Conservation (phyloP, 2,888 invertebrate genomes). For the Aphodius granarius region DNA sequence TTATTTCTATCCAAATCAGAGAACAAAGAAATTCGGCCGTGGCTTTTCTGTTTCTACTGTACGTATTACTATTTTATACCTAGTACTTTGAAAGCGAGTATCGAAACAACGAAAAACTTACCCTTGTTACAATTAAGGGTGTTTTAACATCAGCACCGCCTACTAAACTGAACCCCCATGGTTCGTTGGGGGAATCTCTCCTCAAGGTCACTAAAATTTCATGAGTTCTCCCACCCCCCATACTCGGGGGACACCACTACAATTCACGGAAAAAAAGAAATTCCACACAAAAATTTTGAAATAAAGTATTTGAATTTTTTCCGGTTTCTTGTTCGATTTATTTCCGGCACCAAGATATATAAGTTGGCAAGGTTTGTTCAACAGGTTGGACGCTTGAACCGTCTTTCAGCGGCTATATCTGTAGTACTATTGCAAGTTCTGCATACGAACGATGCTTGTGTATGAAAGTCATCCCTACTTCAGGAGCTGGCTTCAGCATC, state of each 20-base stretch:
- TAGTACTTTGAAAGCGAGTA: background rate
- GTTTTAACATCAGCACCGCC: conserved; percentile 86
- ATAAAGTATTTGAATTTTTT: background rate
- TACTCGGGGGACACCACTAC: conserved; percentile 33
- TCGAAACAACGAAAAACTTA: conserved; percentile 55
- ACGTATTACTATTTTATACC: no score
- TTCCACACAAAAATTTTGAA: background rate
- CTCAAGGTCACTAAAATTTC: conserved; percentile 74
- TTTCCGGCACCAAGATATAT: conserved; percentile 1
- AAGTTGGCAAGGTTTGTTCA: conserved; percentile 20
- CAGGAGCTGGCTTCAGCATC: background rate
- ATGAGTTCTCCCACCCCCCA: conserved; percentile 73
- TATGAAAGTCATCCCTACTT: background rate
- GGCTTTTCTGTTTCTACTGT: background rate
- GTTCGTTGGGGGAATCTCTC: conserved; percentile 69
- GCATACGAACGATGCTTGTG: background rate
- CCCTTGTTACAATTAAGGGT: conserved; percentile 86
- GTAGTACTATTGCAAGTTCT: background rate
- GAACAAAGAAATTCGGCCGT: background rate
- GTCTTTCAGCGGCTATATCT: background rate
- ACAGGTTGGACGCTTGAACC: conserved; percentile 22
- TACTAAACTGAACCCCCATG: conserved; percentile 86
- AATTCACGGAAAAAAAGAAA: background rate
- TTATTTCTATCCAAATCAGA: background rate
- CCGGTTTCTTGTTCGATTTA: conserved; percentile 12